phyloP scores from a whole-genome alignment of 2,888 invertebrate species.

The Drosophila ustulata region DNA sequence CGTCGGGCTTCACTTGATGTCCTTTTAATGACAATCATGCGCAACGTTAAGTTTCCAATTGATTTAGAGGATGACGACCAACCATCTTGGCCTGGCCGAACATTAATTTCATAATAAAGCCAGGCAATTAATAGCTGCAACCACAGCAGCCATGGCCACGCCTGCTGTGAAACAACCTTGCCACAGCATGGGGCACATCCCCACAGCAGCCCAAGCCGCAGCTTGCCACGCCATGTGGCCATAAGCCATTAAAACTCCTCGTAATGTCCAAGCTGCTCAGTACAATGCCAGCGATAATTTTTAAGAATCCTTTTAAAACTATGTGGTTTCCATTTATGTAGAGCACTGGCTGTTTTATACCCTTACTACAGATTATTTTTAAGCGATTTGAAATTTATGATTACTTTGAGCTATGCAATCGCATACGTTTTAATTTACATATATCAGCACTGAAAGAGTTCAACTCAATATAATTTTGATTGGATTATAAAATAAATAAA shows the following conservation, averaged over 20 bases:
- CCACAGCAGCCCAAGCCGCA: slow-evolving; percentile 6
- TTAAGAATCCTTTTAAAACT: background rate
- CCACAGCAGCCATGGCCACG: slow-evolving; percentile 36
- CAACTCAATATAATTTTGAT: too few species aligned
- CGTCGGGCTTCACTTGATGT: slow-evolving; percentile 25
- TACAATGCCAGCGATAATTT: slow-evolving; percentile 5
- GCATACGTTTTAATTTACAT: too few species aligned
- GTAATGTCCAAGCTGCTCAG: slow-evolving; percentile 6
- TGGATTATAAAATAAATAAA: too few species aligned
- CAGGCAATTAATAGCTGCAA: slow-evolving; percentile 68
- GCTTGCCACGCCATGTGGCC: slow-evolving; percentile 20
- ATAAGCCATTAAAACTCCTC: slow-evolving; percentile 12
- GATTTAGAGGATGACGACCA: slow-evolving; percentile 42
- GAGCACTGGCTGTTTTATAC: background rate
- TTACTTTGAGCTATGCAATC: background rate
- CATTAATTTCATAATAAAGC: slow-evolving; percentile 65
- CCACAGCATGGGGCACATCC: slow-evolving; percentile 1
- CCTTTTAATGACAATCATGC: slow-evolving; percentile 67
- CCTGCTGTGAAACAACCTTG: slow-evolving; percentile 31
- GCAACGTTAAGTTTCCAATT: slow-evolving; percentile 69
- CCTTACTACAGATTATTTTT: background rate
- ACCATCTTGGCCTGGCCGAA: slow-evolving; percentile 36
- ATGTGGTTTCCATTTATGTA: background rate
- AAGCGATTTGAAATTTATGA: too few species aligned
- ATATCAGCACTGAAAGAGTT: too few species aligned